Evolutionary conservation across 2,888 invertebrate genomes (phyloP).

Genomic region (Enoplolaimus lenunculus): DNA sequence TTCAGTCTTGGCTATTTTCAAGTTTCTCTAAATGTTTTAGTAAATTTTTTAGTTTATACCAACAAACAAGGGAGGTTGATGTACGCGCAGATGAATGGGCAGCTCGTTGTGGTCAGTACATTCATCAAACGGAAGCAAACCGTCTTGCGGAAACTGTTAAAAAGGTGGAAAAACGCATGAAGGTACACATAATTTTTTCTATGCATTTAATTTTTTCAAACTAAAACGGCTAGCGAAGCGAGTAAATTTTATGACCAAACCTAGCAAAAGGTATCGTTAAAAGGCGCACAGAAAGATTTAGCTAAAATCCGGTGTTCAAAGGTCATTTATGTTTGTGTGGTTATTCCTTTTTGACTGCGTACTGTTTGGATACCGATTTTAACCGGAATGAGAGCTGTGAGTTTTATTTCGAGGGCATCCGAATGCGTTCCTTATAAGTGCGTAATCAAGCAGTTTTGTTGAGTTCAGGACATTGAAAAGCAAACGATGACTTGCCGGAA

Average conservation of each 20-base stretch:
- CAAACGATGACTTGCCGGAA: conserved; percentile 26
- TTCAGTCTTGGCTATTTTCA: too few species aligned
- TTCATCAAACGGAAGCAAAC: conserved; percentile 24
- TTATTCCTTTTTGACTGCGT: too few species aligned
- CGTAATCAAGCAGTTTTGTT: too few species aligned
- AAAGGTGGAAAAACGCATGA: conserved; percentile 28
- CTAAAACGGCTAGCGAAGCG: background rate
- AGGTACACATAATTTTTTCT: conserved; percentile 20
- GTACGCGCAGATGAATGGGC: conserved; percentile 24
- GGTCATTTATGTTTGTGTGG: too few species aligned
- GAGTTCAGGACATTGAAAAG: conserved; percentile 26
- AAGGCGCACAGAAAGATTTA: too few species aligned
- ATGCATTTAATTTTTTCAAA: too few species aligned
- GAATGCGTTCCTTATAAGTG: too few species aligned
- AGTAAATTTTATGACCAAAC: background rate
- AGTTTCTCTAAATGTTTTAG: too few species aligned
- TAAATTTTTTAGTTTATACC: conserved; percentile 5
- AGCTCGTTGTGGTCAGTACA: conserved; percentile 23
- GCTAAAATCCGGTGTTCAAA: too few species aligned
- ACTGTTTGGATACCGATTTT: too few species aligned
- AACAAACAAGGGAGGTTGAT: conserved; percentile 17
- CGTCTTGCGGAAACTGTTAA: conserved; percentile 25
- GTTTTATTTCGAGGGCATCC: too few species aligned
- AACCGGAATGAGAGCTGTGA: too few species aligned
- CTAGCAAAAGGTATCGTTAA: background rate